phyloP scores from a whole-genome alignment of 2,888 invertebrate genomes.

The Rhingia campestris region DNA sequence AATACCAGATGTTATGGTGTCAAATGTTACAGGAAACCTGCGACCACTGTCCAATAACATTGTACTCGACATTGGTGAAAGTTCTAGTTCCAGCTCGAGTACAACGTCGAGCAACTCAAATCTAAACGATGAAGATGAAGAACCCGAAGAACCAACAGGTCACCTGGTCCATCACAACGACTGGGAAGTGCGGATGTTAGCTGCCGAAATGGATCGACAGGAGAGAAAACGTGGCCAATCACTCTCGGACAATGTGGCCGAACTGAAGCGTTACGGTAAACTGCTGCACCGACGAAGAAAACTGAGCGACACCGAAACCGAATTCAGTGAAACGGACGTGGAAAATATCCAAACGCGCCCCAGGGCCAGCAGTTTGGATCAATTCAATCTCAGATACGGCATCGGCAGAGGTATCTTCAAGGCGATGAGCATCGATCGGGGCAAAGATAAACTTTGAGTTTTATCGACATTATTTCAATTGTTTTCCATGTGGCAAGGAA shows the following conservation, averaged over 20 bases:
- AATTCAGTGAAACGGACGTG: constrained; percentile 80
- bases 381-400: constrained; percentile 81
- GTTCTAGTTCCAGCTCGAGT: constrained; percentile 80
- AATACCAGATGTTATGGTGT: constrained; percentile 76
- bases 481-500: constrained; percentile 62
- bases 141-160: constrained; percentile 76
- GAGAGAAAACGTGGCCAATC: constrained; percentile 82
- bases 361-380: constrained; percentile 81
- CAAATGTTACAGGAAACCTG: constrained; percentile 83
- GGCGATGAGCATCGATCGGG: constrained; percentile 82
- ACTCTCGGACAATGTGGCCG: constrained; percentile 78
- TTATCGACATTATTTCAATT: constrained; percentile 75
- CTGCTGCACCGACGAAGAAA: constrained; percentile 79
- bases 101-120: constrained; percentile 80
- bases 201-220: constrained; percentile 87
- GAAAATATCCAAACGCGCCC: constrained; percentile 78
- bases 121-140: constrained; percentile 77
- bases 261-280: constrained; percentile 77
- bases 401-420: constrained; percentile 81
- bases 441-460: constrained; percentile 83
- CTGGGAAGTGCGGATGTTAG: constrained; percentile 92
- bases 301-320: constrained; percentile 81
- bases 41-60: constrained; percentile 82
- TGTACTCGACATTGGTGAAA: constrained; percentile 81
- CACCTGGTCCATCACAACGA: constrained; percentile 83